Evolutionary conservation across 53 echinoderm and acorn worm species (phyloP), one percentile per base, ranked within the genome.

Genomic region (Antedon mediterranea): DNA sequence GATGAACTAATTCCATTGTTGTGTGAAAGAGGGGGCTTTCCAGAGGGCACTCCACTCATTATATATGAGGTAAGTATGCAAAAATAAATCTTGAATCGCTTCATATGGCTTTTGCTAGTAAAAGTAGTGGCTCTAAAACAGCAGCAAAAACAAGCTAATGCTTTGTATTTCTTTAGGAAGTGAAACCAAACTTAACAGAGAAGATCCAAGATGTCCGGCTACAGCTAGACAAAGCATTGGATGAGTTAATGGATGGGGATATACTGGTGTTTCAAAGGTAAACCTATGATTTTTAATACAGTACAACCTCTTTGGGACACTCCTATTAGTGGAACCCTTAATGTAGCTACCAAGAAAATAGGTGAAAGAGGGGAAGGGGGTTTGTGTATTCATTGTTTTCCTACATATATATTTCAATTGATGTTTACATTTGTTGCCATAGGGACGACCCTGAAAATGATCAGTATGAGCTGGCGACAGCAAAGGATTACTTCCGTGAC

Each of bases 161-260:
- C 2, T 57, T 4, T 33, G 43, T 33, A 28, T 20, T 26, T 76
- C 32, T 72, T 2, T 71, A 93, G 93, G 93, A 91, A 76, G 95
- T 94, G 28, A 94, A 94, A 43, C 95, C 95, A 18, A 94, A 97
- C 75, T 78, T 97, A 42, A 92, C 92, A 74, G 97, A 88, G 74
- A 89, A 81, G 73, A 89, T 97, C 20, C 87, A 89, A 26, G 95
- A 97, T 34, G 75, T 87, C 30, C 57, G 87, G 43, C 84, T 92
- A 84, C 92, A 87, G 76, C 82, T 97, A 74, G 97, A 97, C 79
- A 97, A 97, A 78, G 97, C 92, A 23, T 78, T 97, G 71, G 97
- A 97, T 86, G 97, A 97, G 43, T 82, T 97, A 34, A 97, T 97
- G 97, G 97, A 97, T 87, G 92, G 97, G 30, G 97, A 97, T 84